Evolutionary conservation across 2,797 vertebrate species (phyloP), one percentile per base, ranked within the genome.

Genomic region (Orientallactaga sibirica): DNA sequence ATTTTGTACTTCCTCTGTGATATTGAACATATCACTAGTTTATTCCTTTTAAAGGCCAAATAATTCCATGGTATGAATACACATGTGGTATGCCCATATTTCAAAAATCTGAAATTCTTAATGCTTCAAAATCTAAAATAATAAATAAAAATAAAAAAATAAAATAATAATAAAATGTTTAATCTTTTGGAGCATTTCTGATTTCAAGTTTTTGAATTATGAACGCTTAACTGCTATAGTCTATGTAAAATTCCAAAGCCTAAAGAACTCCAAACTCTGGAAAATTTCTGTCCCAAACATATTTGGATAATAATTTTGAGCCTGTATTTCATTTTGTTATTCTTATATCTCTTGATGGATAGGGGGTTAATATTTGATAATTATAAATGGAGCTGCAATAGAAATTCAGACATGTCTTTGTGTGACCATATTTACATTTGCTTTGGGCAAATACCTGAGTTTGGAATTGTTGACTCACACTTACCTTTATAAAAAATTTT

Each of bases 361-460:
- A 80, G 55, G 33, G 83, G 43, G 33, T 75, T 89, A 68, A 93
- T 80, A 85, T 88, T 85, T 93, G 68, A 16, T 81, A 88, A 95
- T 88, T 81, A 81, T 64, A 48, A 87, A 78, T 92, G 67, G 68
- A 88, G 14, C 33, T 84, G 11, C 20, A 64, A 18, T 62, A 24
- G 87, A 81, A 24, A 85, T 85, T 77, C 76, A 91, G 61, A 8
- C 66, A 74, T 88, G 27, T 86, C 27, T 73, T 67, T 92, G 22
- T 86, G 41, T 86, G 81, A 74, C 37, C 52, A 76, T 33, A 22
- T 91, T 86, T 86, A 67, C 27, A 73, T 91, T 91, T 94, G 18
- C 79, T 37, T 86, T 94, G 22, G 25, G 18, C 87, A 84, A 90
- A 93, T 88, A 85, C 25, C 68, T 83, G 37, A 71, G n/a, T 92